A percentile compares a stretch with the other conserved stretches of the same genome.
Conservation (phyloP, 2,888 invertebrate species). For the Cinara cedri region DNA sequence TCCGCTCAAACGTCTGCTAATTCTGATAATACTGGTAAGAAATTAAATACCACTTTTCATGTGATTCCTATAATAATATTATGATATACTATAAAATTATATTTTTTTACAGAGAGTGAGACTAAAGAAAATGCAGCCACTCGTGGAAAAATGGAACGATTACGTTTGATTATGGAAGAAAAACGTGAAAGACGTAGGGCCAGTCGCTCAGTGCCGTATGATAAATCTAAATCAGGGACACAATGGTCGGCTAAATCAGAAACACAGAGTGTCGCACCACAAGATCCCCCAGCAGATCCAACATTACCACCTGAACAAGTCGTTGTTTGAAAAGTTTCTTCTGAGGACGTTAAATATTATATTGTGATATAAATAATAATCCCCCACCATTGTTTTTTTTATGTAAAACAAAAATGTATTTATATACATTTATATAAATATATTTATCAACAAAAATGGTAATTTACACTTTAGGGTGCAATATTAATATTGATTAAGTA, state of each 20-base stretch:
- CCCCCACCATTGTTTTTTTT: slow-evolving; percentile 48
- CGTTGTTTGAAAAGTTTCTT: slow-evolving; percentile 49
- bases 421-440: slow-evolving; percentile 28
- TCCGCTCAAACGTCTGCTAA: slow-evolving; percentile 42
- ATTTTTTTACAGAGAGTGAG: slow-evolving; percentile 63
- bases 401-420: slow-evolving; percentile 8
- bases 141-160: slow-evolving; percentile 83
- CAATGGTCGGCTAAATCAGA: slow-evolving; percentile 54
- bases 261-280: slow-evolving; percentile 46
- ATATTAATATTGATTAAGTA: slow-evolving; percentile 34
- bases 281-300: slow-evolving; percentile 49
- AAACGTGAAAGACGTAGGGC: slow-evolving; percentile 73
- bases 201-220: slow-evolving; percentile 72
- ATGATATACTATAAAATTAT: neutral
- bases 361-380: slow-evolving; percentile 53
- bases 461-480: slow-evolving; percentile 41
- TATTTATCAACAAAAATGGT: slow-evolving; percentile 36
- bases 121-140: slow-evolving; percentile 79
- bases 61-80: slow-evolving; percentile 61
- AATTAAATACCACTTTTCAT: slow-evolving; percentile 10
- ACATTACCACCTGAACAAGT: slow-evolving; percentile 58
- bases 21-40: slow-evolving; percentile 38
- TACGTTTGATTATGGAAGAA: slow-evolving; percentile 89
- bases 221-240: slow-evolving; percentile 55
- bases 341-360: slow-evolving; percentile 36